Evolutionary conservation across 1,140 invertebrate genomes (phyloP).

Genomic region (Drosophila chauvacae): DNA sequence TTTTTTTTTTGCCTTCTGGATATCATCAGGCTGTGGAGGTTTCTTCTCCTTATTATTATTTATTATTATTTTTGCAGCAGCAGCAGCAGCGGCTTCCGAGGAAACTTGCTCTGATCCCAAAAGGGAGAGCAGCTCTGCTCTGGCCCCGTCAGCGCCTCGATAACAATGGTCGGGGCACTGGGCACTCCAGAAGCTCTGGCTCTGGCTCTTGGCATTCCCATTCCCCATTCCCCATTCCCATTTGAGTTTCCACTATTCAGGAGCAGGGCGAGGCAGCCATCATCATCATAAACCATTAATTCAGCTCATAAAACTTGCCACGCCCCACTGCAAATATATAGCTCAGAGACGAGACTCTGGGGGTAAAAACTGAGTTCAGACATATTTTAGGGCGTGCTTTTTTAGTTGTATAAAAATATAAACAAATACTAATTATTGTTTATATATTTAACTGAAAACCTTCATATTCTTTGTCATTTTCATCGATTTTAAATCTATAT

Average conservation of each 20-base stretch:
- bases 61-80: neutral
- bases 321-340: conserved; percentile 25
- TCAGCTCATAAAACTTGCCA: conserved; percentile 70
- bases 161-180: conserved; percentile 32
- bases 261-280: conserved; percentile 44
- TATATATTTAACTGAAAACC: too few relatives aligned
- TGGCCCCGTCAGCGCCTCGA: conserved; percentile 16
- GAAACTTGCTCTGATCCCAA: conserved; percentile 34
- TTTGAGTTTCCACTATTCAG: conserved; percentile 11
- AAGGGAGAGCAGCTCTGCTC: conserved; percentile 14
- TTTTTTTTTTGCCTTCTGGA: conserved; percentile 23
- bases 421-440: too few relatives aligned
- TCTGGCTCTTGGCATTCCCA: neutral
- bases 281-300: conserved; percentile 75
- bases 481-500: neutral
- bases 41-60: neutral
- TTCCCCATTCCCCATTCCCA: conserved; percentile 7
- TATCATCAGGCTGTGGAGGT: conserved; percentile 7
- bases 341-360: neutral
- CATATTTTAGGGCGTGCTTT: neutral
- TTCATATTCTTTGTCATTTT: neutral
- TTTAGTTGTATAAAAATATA: neutral
- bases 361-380: too few relatives aligned
- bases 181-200: neutral
- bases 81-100: neutral